Conservation (phyloP, 2,888 invertebrate genomes). For the Drosophila conformis region DNA sequence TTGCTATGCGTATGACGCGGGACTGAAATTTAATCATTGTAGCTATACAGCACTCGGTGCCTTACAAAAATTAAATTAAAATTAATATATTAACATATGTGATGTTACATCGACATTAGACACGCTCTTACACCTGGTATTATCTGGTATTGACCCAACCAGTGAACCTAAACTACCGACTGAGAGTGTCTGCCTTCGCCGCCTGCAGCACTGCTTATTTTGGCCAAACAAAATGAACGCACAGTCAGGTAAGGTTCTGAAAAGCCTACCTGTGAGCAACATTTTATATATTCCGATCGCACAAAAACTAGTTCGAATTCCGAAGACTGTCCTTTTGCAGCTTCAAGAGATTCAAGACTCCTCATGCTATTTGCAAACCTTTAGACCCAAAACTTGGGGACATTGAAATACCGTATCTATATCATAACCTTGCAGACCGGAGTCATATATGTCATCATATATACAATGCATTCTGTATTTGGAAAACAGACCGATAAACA, state of each 20-base stretch:
- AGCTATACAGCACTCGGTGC: conserved; percentile 3
- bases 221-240: not conserved
- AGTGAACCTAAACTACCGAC: not conserved
- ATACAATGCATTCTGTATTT: not conserved
- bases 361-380: not conserved
- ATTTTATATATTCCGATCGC: not conserved
- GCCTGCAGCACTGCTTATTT: not conserved
- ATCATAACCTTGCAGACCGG: not conserved
- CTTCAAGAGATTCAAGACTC: not conserved
- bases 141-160: not conserved
- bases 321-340: not conserved
- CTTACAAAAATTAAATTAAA: not conserved
- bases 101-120: not conserved
- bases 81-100: not conserved
- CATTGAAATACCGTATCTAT: not conserved
- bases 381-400: not conserved
- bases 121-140: not conserved
- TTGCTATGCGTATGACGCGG: conserved; percentile 10
- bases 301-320: not conserved
- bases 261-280: not conserved
- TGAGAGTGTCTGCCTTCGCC: not conserved
- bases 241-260: not conserved
- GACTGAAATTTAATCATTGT: conserved; percentile 28
- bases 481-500: not conserved
- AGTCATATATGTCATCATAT: not conserved